Evolutionary conservation across 2,888 invertebrate species (phyloP), one percentile per base, ranked within the genome.

Genomic region (Eustalomyia histrio): DNA sequence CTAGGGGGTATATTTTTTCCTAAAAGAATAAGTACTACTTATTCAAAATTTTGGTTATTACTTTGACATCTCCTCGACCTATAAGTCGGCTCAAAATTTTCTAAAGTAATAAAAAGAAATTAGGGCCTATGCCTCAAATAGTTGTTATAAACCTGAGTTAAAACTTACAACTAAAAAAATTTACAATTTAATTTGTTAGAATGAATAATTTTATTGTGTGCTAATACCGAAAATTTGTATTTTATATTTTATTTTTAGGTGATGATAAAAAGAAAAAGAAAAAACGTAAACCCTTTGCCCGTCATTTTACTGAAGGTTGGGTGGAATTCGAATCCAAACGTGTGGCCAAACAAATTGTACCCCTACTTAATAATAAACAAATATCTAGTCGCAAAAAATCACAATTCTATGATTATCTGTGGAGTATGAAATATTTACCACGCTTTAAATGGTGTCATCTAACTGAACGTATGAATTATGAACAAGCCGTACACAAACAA

Each of bases 381-480:
- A 95, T 98, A 64, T 96, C 96, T 6, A 94, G 95, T 0, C 94
- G 96, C 82, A 97, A 97, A 87, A 95, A 94, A 85, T 96, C 96
- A 17, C 94, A 95, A 85, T 97, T 97, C 88, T 97, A 94, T 88
- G 98, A 98, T 76, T 94, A 94, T 89, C 92, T 98, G 52, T 99
- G 99, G 99, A 97, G 96, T 87, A 95, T 99, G 83, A 99, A 99
- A 90, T 99, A 99, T 90, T 92, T 99, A 83, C 95, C 97, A 3
- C 94, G 96, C 84, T 99, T 99, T 89, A 98, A 98, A 91, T 99
- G 99, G 99, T 92, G 95, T 33, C 98, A 99, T 90, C 92, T 99
- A 53, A 96, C 96, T 88, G 99, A 99, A 91, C 93, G 98, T 84
- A 91, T 99, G 84, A 96, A 96, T 2, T 98, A 98, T 90, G 99